phyloP scores from a whole-genome alignment of 2,113 vertebrate genomes.

The Ceyx melanurus region DNA sequence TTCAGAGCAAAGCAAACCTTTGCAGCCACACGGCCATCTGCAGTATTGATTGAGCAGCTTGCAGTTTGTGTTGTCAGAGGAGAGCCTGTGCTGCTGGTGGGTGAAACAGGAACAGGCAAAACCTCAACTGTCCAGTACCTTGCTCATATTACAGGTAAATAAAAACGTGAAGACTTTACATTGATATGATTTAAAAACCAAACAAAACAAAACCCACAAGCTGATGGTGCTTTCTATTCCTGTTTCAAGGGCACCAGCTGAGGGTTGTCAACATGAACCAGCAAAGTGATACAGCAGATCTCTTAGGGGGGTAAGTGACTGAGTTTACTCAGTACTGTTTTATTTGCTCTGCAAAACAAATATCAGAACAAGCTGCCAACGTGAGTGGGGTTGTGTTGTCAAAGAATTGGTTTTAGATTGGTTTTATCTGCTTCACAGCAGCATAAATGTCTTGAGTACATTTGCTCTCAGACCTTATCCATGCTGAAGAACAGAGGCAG shows the following conservation, averaged over 20 bases:
- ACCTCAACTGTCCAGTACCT: constrained; percentile 94
- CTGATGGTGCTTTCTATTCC: background rate
- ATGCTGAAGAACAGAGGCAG: background rate
- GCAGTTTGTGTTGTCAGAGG: constrained; percentile 87
- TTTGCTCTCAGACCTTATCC: background rate
- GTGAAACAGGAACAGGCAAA: constrained; percentile 97
- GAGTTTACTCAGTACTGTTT: background rate
- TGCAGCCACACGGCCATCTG: constrained; percentile 90
- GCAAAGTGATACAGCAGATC: constrained; percentile 95
- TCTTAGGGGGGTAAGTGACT: constrained; percentile 91
- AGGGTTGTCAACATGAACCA: constrained; percentile 98
- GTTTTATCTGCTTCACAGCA: background rate
- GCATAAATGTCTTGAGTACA: background rate
- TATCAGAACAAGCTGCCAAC: background rate
- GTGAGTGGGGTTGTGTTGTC: background rate
- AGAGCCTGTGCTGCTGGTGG: constrained; percentile 92
- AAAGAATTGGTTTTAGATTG: background rate
- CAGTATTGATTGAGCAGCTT: constrained; percentile 91
- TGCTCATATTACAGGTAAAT: constrained; percentile 87
- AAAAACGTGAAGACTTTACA: background rate
- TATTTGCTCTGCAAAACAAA: background rate
- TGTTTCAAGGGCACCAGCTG: constrained; percentile 84
- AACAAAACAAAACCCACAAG: background rate
- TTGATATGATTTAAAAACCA: background rate
- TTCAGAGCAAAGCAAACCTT: constrained; percentile 85